Conservation (phyloP, 2,113 vertebrate genomes). For the Elephantulus edwardii region DNA sequence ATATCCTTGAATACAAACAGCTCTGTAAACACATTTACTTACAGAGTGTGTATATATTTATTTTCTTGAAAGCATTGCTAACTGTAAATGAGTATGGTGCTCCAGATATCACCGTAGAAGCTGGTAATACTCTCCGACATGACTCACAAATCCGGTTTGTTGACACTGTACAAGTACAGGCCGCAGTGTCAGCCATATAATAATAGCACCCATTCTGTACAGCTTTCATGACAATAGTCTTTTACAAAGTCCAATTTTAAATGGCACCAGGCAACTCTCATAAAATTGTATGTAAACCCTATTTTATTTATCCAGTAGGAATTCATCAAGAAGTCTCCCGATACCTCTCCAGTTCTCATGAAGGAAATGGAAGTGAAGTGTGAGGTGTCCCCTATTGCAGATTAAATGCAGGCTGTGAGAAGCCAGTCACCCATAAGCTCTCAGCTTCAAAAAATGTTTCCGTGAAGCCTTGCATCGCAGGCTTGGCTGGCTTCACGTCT, state of each 20-base stretch:
- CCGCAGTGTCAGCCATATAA: too few species aligned
- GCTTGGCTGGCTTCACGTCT: background rate
- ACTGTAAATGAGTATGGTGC: background rate
- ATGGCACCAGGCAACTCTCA: background rate
- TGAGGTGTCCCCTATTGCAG: slow-evolving; percentile 49
- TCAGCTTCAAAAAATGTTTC: slow-evolving; percentile 9
- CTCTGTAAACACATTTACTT: background rate
- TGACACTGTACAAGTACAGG: too few species aligned
- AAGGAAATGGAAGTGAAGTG: slow-evolving; percentile 65
- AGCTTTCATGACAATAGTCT: slow-evolving; percentile 35
- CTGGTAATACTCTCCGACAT: background rate
- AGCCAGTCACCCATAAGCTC: slow-evolving; percentile 41
- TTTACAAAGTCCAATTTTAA: slow-evolving; percentile 7
- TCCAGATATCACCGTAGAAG: background rate
- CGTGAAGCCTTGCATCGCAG: background rate
- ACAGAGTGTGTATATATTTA: background rate
- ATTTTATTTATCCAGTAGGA: background rate
- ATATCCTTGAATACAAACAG: background rate
- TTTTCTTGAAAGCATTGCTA: background rate
- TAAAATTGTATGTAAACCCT: background rate
- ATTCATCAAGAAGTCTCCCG: slow-evolving; percentile 24
- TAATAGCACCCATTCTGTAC: background rate
- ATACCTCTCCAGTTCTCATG: slow-evolving; percentile 52
- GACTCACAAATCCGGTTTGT: too few species aligned
- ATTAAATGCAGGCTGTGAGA: slow-evolving; percentile 62